Evolutionary conservation across 2,113 vertebrate species (phyloP).

Genomic region (Sturnira hondurensis): DNA sequence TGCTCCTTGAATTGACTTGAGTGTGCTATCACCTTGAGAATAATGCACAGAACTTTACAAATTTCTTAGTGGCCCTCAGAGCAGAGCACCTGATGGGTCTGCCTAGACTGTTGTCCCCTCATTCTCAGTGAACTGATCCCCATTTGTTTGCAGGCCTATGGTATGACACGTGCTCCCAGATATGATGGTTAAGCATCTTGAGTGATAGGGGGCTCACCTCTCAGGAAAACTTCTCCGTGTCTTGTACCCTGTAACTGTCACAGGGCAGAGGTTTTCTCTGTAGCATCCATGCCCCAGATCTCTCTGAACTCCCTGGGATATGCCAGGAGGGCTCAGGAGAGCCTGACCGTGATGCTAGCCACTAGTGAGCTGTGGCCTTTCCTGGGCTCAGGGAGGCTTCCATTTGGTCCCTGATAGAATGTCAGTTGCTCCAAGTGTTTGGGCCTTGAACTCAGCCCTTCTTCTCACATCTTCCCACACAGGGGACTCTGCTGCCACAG

Average conservation of each 20-base stretch:
- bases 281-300: neutral
- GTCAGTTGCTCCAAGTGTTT: neutral
- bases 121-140: neutral
- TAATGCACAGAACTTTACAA: neutral
- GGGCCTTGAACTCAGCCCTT: neutral
- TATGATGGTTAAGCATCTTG: neutral
- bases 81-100: neutral
- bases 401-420: neutral
- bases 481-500: neutral
- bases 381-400: neutral
- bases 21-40: neutral
- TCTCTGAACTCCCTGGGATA: neutral
- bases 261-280: neutral
- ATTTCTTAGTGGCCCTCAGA: neutral
- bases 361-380: neutral
- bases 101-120: neutral
- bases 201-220: neutral
- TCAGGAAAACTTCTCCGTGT: neutral
- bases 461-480: neutral
- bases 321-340: neutral
- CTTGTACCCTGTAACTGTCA: neutral
- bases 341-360: neutral
- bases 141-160: neutral
- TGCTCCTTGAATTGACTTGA: neutral
- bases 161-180: neutral